Evolutionary conservation across 2,113 vertebrate species (phyloP).

Genomic region (Typhlomys cinereus): DNA sequence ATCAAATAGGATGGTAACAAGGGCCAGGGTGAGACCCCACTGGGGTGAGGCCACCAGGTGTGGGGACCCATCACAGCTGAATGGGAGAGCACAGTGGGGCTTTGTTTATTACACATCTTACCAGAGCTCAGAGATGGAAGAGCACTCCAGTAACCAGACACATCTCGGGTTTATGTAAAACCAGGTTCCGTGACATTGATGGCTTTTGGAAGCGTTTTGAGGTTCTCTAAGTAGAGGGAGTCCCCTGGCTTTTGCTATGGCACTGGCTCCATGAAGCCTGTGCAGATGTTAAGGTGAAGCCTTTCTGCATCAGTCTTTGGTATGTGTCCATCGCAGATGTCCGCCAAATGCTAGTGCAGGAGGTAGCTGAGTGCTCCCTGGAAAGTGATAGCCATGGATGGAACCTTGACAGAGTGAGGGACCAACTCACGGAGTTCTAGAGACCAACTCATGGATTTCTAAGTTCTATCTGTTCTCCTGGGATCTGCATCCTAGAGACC

Average conservation of each 20-base stretch:
- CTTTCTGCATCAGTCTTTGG: background rate
- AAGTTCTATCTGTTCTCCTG: background rate
- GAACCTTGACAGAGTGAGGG: background rate
- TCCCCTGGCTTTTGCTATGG: background rate
- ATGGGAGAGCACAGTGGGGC: background rate
- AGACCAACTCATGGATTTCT: no score
- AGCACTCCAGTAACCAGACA: background rate
- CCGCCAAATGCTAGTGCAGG: background rate
- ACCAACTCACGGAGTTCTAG: no score
- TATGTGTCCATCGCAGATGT: background rate
- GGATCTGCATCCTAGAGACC: background rate
- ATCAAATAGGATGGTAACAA: background rate
- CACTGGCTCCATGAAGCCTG: background rate
- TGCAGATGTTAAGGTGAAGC: background rate
- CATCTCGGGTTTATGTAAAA: background rate
- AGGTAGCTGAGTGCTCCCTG: background rate
- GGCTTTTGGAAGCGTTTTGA: conserved; percentile 37
- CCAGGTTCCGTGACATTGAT: background rate
- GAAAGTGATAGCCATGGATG: background rate
- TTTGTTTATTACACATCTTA: background rate
- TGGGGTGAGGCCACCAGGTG: background rate
- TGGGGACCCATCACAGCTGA: background rate
- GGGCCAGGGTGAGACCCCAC: background rate
- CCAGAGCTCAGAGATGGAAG: background rate
- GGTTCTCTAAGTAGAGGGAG: background rate